Evolutionary conservation across 2,113 vertebrate genomes (phyloP), one percentile per base, ranked within the genome.

Genomic region (Austrofundulus limnaeus): DNA sequence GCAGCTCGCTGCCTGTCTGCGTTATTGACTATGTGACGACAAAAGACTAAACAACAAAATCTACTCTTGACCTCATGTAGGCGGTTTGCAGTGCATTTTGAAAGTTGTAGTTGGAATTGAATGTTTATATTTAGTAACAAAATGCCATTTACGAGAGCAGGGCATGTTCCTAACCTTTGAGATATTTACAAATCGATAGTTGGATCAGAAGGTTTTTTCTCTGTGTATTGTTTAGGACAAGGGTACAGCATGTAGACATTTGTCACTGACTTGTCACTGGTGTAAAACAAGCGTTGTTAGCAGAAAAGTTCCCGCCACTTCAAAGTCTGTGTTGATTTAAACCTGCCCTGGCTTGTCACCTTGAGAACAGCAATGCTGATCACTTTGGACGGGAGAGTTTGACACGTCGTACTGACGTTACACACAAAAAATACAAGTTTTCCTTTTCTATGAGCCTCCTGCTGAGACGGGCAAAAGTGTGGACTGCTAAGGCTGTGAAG

Each of bases 101-200:
- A 68, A 61, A 28, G 59, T 60, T 56, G 62, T 37, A 70, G 57
- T 61, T 43, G 20, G 70, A 77, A 77, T 62, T 78, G 51, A 80
- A 71, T 75, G n/a, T n/a, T 69, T 87, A 84, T 78, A 81, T 87
- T 80, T 81, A 70, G 79, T 75, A 41, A 24, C 60, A 34, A 24
- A 42, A 66, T 45, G 69, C 61, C 45, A 31, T 65, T 25, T 17
- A 11, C 12, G 31, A 11, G 38, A 62, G 59, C 72, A 10, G 70
- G 61, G 34, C 60, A 70, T 13, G 56, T 43, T 49, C 12, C 31
- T 70, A 55, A 53, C 49, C 73, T 68, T 70, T 53, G 61, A 82
- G 78, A 75, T 68, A 62, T 73, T 79, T 57, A 65, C 60, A 74
- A 65, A 81, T 57, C 31, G 37, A 53, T 74, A 76, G 61, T 77